Base-by-base conservation (phyloP, 2,888 invertebrate species). In the Pristionchus entomophagus region DNA sequence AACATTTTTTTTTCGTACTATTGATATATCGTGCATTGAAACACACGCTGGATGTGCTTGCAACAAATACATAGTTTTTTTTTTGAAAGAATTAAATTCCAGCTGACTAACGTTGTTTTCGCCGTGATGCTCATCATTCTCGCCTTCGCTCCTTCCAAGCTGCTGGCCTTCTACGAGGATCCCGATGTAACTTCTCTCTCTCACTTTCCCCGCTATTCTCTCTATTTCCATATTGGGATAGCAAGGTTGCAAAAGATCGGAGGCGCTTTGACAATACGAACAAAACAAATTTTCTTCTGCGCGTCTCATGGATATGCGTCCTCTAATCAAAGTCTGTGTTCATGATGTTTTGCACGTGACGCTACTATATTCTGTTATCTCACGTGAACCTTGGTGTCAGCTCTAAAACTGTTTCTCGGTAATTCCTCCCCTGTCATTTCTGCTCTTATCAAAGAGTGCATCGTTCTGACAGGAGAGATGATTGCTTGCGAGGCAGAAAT, bases 101-200 rank as follows among this genome's bases (percentile, higher is more conserved):
- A 85, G 85, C 38, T 85, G 38, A 19, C 73, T 14, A 85, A 85
- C 77, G 26, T 85, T 29, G 90, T 91, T 0, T 93, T 93, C 85
- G 93, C 92, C 17, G 38, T 88, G 1, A 90, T 93, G 88, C 88
- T 93, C 12, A 82, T 93, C 3, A 92, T 93, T 56, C 88, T 93
- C 49, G 93, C 93, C 12, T 93, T 93, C 65, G 92, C 93, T 6
- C 93, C 93, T 10, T 90, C 92, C 14, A 93, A 93, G 77, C 87
- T 93, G 35, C 88, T 93, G 5, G 93, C 93, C 4, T 93, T 93
- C 87, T 92, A 93, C 86, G 93, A 93, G 86, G 91, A 92, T 81
- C 90, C 91, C 38, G 87, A 88, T 2, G 69, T 90, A 19, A 45
- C 14, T 45, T 45, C 14, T 45, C 45, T 12, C 22, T 35, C 29